Base-by-base conservation (phyloP, 2,888 invertebrate genomes). In the Ommatoiulus sabulosus region DNA sequence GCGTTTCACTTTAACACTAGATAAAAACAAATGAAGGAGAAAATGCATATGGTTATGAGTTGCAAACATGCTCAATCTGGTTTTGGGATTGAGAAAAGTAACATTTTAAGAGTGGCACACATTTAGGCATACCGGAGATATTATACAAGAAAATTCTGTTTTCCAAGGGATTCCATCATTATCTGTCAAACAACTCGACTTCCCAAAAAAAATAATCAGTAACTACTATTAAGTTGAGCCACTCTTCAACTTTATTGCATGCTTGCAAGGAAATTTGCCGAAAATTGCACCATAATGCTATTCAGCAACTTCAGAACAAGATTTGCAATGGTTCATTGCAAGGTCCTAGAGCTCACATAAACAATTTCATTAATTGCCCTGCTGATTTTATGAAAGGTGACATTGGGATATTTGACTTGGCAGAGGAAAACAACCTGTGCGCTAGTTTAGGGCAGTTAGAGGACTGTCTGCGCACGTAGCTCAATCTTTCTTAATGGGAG, bases 371-470 rank as follows among this genome's bases (percentile, higher is more conserved):
- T 86, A 44, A 85, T 17, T n/a, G 46, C 17, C 24, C 12, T 86
- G 24, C 35, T 24, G 52, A 86, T 86, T 15, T 48, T 43, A 24
- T 48, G 24, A 8, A 20, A 86, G 85, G 44, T 86, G 86, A 63
- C 63, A 63, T 63, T 63, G 63, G 63, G 63, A 63, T 63, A 8
- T 63, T 63, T 63, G 63, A 63, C 63, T 63, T 63, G 63, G 63
- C 63, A 63, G 12, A 20, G 20, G n/a, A 63, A 63, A 63, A 63
- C 63, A 63, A 63, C 63, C 63, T 63, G 63, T 12, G 20, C 20
- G 8, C 63, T 63, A 63, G 63, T 20, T 63, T 20, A 63, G 63
- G 20, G 63, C 63, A 63, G 63, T 63, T 63, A 63, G 8, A 63
- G n/a, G n/a, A 20, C 3, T 63, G 63, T 63, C 63, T 63, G 63